Conservation (phyloP, 1,140 invertebrate species). For the Saccostrea cuccullata region DNA sequence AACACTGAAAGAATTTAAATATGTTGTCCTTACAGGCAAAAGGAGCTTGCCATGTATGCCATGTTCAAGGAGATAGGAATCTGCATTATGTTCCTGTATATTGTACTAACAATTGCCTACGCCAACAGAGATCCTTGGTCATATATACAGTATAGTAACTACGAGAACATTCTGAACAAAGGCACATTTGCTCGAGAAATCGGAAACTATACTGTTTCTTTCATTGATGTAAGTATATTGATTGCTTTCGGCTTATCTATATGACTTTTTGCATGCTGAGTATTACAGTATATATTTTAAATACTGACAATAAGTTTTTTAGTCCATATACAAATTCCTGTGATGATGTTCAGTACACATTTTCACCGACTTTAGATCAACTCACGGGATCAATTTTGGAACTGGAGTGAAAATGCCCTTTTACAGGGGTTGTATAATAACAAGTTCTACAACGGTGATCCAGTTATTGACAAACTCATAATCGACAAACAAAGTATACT, state of each 20-base stretch:
- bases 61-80: constrained; percentile 75
- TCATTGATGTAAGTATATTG: constrained; percentile 29
- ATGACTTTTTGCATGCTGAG: neutral
- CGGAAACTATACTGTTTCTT: constrained; percentile 14
- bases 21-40: constrained; percentile 49
- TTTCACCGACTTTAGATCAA: neutral
- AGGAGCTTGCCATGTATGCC: constrained; percentile 61
- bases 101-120: constrained; percentile 75
- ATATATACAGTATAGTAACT: constrained; percentile 46
- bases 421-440: constrained; percentile 54
- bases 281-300: neutral
- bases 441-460: constrained; percentile 59
- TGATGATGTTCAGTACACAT: neutral
- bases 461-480: constrained; percentile 41
- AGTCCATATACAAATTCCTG: neutral
- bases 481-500: constrained; percentile 54
- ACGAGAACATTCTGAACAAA: constrained; percentile 58
- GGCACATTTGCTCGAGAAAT: constrained; percentile 35
- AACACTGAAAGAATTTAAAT: neutral
- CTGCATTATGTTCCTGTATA: constrained; percentile 76
- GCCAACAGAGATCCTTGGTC: constrained; percentile 73
- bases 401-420: constrained; percentile 61
- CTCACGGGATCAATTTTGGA: constrained; percentile 55
- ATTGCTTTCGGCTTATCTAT: neutral
- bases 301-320: neutral